Base-by-base conservation (phyloP, 1,140 invertebrate genomes). In the Drosophila watanabei region DNA sequence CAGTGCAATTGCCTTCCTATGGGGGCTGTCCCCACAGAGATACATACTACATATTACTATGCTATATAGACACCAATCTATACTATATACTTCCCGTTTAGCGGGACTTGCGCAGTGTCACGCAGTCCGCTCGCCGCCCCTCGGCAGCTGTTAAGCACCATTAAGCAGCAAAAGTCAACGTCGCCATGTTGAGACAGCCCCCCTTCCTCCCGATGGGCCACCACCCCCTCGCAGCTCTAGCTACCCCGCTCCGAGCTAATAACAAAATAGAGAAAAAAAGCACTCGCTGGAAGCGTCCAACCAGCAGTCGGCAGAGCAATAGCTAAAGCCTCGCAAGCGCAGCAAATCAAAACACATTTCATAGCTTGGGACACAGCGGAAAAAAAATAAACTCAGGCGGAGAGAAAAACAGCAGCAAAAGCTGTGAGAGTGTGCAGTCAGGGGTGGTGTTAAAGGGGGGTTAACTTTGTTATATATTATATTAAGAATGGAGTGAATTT, bases 341-440 rank as follows among this genome's bases (percentile, higher is more conserved):
- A 92, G 85, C 89, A 92, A 92, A 92, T 92, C 89, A 92, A 92
- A 92, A 89, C 89, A 89, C 85, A 92, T 92, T 91, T 82, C 81
- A 83, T 70, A 80, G 68, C 75, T 80, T 60, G 48, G 35, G 66
- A 71, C 65, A 76, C 61, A 64, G 52, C 56, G 64, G 41, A 35
- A 57, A 65, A 65, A 54, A 49, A 33, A 43, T 37, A 66, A 56
- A 61, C 28, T 30, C 33, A 51, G 6, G 32, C 16, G 43, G 59
- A 33, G 62, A 71, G 49, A 56, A 61, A 68, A 63, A 57, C 73
- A 24, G 66, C 48, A 80, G 62, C 52, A 32, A 68, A 43, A 46
- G 54, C 45, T 51, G 35, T 16, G 45, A 60, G 70, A 76, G 59
- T 35, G 28, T 14, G 30, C 0, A 8, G 41, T 0, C 72, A 75